Evolutionary conservation across 2,888 invertebrate genomes (phyloP), one percentile per base, ranked within the genome.

Genomic region (Apamea anceps): DNA sequence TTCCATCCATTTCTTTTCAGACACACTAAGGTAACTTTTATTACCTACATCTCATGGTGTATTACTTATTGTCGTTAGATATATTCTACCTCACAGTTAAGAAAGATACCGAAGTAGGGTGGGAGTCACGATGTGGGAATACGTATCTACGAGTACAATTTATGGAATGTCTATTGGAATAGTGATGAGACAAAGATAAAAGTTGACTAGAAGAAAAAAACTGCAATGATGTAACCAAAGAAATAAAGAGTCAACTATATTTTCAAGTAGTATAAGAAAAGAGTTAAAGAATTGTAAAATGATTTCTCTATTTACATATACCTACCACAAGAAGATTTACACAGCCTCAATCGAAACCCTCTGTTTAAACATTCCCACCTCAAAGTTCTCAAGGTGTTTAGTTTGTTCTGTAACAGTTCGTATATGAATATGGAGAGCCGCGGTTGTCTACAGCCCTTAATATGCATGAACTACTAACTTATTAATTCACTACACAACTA

Each of bases 391-490:
- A 88, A 88, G 81, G 81, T 83, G 80, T 86, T 85, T 79, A 79
- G 72, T 81, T 78, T 71, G 79, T 65, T 84, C 75, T 80, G 85
- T 81, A 87, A 87, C 84, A 81, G 85, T 89, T 80, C 70, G 65
- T 79, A 76, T 92, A 94, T 94, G 94, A 94, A 94, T 94, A 95
- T 95, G 94, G 91, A 94, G 91, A 88, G 87, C 87, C 89, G 91
- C 89, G 91, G 93, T 91, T 92, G 91, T 89, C 91, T 86, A 88
- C 88, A 82, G 89, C 87, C 91, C 91, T 94, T 90, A 94, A 94
- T 95, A 95, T 95, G 94, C 94, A 95, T 94, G 94, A 95, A 93
- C 92, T 93, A 85, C 91, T 93, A 94, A 94, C 94, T 93, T 94
- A 94, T 93, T 94, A 93, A 93, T 94, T 94, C 93, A 92, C 91